A percentile compares a stretch with the other conserved stretches of the same genome.
Evolutionary conservation across 2,113 vertebrate species (phyloP).

Genomic region (Notarius lentiginosus): DNA sequence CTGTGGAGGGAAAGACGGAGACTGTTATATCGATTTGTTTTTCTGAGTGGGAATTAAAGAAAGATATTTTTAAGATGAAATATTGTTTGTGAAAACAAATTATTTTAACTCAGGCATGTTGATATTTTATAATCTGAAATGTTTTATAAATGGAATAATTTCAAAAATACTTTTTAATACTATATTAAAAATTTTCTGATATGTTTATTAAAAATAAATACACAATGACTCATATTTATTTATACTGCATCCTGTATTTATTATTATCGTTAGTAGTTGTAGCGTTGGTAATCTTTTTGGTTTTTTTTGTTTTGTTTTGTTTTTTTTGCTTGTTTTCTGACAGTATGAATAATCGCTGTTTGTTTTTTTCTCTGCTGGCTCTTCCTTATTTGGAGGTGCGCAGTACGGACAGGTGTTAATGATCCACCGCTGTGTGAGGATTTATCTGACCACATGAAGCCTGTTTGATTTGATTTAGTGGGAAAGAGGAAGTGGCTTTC

Average conservation of each 20-base stretch:
- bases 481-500: constrained; percentile 36
- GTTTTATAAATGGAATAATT: not conserved
- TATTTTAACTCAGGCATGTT: not conserved
- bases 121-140: not conserved
- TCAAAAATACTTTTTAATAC: too few species aligned
- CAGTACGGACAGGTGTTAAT: constrained; percentile 26
- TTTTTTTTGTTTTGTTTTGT: too few species aligned
- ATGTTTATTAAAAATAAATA: not conserved
- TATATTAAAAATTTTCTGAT: too few species aligned
- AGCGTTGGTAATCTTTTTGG: not conserved
- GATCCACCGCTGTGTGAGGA: not conserved
- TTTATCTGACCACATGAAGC: constrained; percentile 12
- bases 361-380: not conserved
- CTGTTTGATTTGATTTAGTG: constrained; percentile 1
- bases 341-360: too few species aligned
- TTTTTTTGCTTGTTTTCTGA: not conserved
- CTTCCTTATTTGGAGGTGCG: too few species aligned
- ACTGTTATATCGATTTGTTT: not conserved
- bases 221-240: not conserved
- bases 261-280: not conserved
- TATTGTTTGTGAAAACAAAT: not conserved
- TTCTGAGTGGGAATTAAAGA: not conserved
- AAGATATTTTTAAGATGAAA: not conserved
- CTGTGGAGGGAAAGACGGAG: not conserved
- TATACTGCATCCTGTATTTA: not conserved